Conservation (phyloP, 2,888 invertebrate genomes). For the Apotomis capreana region DNA sequence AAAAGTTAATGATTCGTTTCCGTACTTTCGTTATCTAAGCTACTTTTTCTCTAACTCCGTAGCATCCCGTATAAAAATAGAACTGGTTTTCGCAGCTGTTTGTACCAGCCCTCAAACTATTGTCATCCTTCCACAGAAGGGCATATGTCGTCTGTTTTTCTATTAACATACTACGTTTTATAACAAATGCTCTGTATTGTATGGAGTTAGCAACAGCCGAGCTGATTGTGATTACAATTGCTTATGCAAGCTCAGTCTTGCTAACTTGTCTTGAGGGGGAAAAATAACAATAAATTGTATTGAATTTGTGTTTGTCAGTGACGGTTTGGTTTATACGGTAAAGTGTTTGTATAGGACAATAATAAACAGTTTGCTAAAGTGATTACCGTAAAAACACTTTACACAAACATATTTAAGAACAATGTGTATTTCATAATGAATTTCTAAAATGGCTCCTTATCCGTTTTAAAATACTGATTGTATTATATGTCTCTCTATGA, state of each 20-base stretch:
- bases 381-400: too few species aligned
- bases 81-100: constrained; percentile 37
- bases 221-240: constrained; percentile 28
- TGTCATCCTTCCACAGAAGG: not conserved
- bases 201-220: constrained; percentile 29
- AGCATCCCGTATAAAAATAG: constrained; percentile 2
- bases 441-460: too few species aligned
- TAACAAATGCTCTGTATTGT: constrained; percentile 6
- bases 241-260: constrained; percentile 12
- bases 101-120: constrained; percentile 25
- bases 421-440: too few species aligned
- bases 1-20: too few species aligned
- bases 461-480: too few species aligned
- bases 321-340: not conserved
- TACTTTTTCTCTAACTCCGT: constrained; percentile 8
- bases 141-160: not conserved
- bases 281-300: constrained; percentile 16
- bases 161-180: constrained; percentile 2
- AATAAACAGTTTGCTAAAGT: not conserved
- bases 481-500: too few species aligned
- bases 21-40: not conserved
- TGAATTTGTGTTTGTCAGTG: constrained; percentile 20
- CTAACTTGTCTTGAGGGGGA: constrained; percentile 9
- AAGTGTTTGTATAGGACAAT: not conserved
- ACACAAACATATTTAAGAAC: too few species aligned